Evolutionary conservation across 2,888 invertebrate genomes (phyloP).

Genomic region (Sesamia inferens): DNA sequence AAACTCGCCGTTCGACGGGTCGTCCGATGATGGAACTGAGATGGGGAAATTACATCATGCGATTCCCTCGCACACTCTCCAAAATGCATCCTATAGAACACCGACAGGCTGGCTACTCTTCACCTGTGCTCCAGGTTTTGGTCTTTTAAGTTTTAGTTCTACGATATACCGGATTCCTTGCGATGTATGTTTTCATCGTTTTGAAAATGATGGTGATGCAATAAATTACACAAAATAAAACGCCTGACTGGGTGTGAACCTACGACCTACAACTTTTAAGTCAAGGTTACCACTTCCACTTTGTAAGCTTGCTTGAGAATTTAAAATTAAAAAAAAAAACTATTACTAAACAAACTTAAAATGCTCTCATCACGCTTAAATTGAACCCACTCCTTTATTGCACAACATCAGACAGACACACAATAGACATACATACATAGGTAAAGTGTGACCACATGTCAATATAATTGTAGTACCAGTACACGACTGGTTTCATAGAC

Average conservation of each 20-base stretch:
- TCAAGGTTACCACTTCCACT: not conserved
- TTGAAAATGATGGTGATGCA: too few species aligned
- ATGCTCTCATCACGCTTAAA: constrained; percentile 31
- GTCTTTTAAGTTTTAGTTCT: too few species aligned
- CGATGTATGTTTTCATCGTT: too few species aligned
- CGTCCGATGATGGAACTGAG: too few species aligned
- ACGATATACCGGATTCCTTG: too few species aligned
- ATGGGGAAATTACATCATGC: too few species aligned
- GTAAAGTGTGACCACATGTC: constrained; percentile 42
- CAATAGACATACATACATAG: not conserved
- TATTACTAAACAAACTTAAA: constrained; percentile 29
- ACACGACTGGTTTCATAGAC: constrained; percentile 36
- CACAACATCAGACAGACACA: constrained; percentile 32
- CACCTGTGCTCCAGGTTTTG: too few species aligned
- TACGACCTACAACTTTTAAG: not conserved
- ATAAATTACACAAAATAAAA: not conserved
- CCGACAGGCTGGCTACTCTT: too few species aligned
- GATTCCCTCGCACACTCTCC: too few species aligned
- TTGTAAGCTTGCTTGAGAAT: not conserved
- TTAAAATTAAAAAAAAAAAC: constrained; percentile 5
- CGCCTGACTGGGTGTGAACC: not conserved
- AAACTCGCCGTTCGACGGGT: too few species aligned
- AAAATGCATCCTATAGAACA: too few species aligned
- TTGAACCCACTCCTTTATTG: constrained; percentile 36
- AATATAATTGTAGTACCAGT: constrained; percentile 32